phyloP scores from a whole-genome alignment of 2,113 vertebrate genomes.

The Mesitornis unicolor region DNA sequence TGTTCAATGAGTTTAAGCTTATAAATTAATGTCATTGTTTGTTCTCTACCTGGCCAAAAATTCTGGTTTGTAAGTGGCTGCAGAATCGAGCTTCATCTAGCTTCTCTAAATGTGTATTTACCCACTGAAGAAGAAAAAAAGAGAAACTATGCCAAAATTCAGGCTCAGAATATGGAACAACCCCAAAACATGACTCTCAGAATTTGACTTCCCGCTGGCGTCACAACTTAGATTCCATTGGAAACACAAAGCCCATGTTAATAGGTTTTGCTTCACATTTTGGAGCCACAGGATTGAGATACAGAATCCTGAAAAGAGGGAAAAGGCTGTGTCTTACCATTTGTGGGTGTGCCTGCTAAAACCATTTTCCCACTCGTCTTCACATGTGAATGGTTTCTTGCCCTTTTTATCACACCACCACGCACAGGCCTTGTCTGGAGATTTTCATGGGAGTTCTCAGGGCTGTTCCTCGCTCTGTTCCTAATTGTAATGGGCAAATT shows the following conservation, averaged over 20 bases:
- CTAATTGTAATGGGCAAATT: not conserved
- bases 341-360: slow-evolving; percentile 1
- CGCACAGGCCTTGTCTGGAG: not conserved
- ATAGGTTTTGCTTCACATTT: slow-evolving; percentile 25
- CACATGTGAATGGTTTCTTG: slow-evolving; percentile 4
- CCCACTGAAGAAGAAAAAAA: slow-evolving; percentile 16
- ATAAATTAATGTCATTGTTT: slow-evolving; percentile 35
- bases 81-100: slow-evolving; percentile 43
- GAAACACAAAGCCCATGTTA: not conserved
- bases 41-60: slow-evolving; percentile 14
- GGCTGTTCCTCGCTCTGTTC: not conserved
- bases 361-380: not conserved
- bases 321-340: not conserved
- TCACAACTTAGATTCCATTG: not conserved
- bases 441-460: not conserved
- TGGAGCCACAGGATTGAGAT: not conserved
- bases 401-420: not conserved
- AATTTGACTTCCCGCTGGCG: not conserved
- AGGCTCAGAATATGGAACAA: not conserved
- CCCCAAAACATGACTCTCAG: not conserved
- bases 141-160: not conserved
- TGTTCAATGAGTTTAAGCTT: not conserved
- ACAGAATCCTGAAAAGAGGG: not conserved
- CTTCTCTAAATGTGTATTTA: slow-evolving; percentile 49
- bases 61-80: slow-evolving; percentile 31